phyloP scores from a whole-genome alignment of 2,797 vertebrate species.

The Lagodon rhomboides region DNA sequence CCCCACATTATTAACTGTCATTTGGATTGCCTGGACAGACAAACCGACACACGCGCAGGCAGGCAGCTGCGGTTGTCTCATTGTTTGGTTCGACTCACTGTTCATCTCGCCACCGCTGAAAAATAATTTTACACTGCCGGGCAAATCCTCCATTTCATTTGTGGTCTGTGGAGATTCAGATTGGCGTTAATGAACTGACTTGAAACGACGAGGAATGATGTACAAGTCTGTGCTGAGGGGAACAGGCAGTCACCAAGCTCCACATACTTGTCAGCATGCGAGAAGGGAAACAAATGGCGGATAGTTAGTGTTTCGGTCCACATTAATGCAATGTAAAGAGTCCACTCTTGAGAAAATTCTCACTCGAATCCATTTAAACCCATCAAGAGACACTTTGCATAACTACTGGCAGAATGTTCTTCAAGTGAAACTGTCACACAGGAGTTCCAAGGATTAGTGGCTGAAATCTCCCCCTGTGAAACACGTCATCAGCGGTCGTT shows the following conservation, averaged over 20 bases:
- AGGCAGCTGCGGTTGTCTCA: slow-evolving; percentile 21
- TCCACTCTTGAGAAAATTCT: neutral
- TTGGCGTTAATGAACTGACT: neutral
- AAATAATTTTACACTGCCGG: neutral
- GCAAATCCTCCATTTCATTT: slow-evolving; percentile 12
- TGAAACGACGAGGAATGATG: slow-evolving; percentile 6
- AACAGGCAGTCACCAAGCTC: neutral
- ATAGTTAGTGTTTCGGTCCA: neutral
- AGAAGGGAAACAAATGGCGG: neutral
- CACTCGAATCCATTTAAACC: neutral
- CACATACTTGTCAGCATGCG: neutral
- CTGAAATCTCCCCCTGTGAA: no score
- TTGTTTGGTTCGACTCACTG: slow-evolving; percentile 12
- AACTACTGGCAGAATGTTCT: neutral
- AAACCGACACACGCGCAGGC: slow-evolving; percentile 27
- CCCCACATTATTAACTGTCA: slow-evolving; percentile 46
- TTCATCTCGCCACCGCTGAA: neutral
- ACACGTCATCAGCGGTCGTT: no score
- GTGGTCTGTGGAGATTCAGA: neutral
- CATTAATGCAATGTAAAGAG: neutral
- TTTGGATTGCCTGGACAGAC: slow-evolving; percentile 51
- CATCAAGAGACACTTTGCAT: neutral
- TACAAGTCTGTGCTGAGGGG: slow-evolving; percentile 8
- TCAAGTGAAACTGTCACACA: neutral
- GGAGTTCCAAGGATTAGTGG: no score